A percentile compares a stretch with the other conserved stretches of the same genome.
Conservation (phyloP, 2,888 invertebrate genomes). For the Plemyria rubiginata region DNA sequence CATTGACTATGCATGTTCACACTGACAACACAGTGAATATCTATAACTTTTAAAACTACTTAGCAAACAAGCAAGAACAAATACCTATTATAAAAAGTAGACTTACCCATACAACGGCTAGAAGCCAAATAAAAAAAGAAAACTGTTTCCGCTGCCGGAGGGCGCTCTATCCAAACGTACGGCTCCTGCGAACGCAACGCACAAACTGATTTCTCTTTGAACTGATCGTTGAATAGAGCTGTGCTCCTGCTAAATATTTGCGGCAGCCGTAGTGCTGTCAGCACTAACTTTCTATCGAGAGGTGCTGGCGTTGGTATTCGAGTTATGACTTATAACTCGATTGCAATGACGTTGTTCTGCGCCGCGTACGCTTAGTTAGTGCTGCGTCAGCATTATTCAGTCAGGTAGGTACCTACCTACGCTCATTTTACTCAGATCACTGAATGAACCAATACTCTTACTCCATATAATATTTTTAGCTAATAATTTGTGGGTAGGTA, state of each 20-base stretch:
- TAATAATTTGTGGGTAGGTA: too few species aligned
- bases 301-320: slow-evolving; percentile 6
- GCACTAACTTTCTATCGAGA: slow-evolving; percentile 2
- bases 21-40: neutral
- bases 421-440: too few species aligned
- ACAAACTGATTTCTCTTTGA: too few species aligned
- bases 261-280: slow-evolving; percentile 49
- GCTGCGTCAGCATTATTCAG: neutral
- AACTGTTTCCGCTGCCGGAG: slow-evolving; percentile 71
- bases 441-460: too few species aligned
- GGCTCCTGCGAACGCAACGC: slow-evolving; percentile 63
- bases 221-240: slow-evolving; percentile 68
- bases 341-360: neutral
- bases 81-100: neutral
- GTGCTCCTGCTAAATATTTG: slow-evolving; percentile 66
- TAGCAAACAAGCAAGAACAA: neutral
- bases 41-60: neutral
- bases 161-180: slow-evolving; percentile 72
- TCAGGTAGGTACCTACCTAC: too few species aligned
- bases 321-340: slow-evolving; percentile 17
- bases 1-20: slow-evolving; percentile 24
- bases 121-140: slow-evolving; percentile 85
- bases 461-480: too few species aligned
- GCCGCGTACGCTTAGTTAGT: neutral
- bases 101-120: slow-evolving; percentile 85